Evolutionary conservation across 2,797 vertebrate genomes (phyloP), one percentile per base, ranked within the genome.

Genomic region (Scleropages formosus): DNA sequence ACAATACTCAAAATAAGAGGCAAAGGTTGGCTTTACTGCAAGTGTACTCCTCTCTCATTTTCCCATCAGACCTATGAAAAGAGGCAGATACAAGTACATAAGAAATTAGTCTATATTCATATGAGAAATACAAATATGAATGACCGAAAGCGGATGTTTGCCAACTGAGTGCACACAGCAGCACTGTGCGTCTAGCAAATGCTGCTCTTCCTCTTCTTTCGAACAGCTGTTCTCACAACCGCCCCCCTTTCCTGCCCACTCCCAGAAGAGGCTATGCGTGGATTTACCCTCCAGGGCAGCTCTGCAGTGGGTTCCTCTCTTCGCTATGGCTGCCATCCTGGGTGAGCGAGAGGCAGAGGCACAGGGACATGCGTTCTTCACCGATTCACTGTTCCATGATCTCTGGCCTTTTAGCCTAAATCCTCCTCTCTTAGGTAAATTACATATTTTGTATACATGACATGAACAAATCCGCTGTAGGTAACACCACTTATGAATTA

Each of bases 271-370:
- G 86, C 89, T 80, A 80, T 68, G 71, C 73, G 81, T 83, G 84
- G 84, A 76, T 89, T 91, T 80, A 86, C 81, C 79, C 83, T 90
- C 78, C 78, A 85, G 73, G 91, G 91, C 22, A 84, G 84, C 15
- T 83, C 84, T 58, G 68, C 82, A 7, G 80, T 82, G 16, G 91
- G 84, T 78, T 84, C 87, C 1, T 85, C 83, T 77, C 86, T 94
- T 79, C 84, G 62, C 78, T 94, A 94, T 85, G 87, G 85, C 79
- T 94, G 93, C 86, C 79, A 85, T 78, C 86, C 86, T 70, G 92
- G 92, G 93, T 94, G 78, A 93, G 91, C 73, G 26, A 75, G 7
- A 60, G 22, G 44, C 44, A 22, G 8, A n/a, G 69, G 71, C 13
- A 71, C 15, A 26, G 20, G 51, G 44, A 68, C 53, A 22, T 53